A percentile compares a stretch with the other conserved stretches of the same genome.
phyloP scores from a whole-genome alignment of 2,113 vertebrate genomes.

The Dryoscopus gambensis region DNA sequence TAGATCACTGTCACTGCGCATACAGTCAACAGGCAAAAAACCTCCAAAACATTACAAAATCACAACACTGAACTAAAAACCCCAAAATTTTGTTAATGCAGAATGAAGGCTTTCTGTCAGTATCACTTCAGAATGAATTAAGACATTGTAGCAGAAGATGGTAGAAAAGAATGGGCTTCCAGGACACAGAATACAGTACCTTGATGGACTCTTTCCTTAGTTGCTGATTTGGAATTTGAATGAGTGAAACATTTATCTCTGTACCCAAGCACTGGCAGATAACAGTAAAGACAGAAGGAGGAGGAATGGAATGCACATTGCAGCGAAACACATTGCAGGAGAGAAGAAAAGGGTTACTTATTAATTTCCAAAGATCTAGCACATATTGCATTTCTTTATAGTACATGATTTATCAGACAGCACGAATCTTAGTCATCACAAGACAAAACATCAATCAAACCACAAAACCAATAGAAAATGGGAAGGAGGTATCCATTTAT shows the following conservation, averaged over 20 bases:
- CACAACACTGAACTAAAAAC: background rate
- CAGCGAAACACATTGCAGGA: constrained; percentile 67
- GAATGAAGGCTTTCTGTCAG: background rate
- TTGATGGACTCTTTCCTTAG: constrained; percentile 88
- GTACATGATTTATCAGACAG: constrained; percentile 55
- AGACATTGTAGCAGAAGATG: constrained; percentile 11
- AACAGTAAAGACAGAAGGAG: constrained; percentile 78
- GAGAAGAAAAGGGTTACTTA: constrained; percentile 71
- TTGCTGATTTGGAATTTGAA: constrained; percentile 86
- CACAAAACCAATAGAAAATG: constrained; percentile 43
- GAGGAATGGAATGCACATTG: constrained; percentile 73
- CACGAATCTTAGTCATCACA: constrained; percentile 37
- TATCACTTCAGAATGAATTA: constrained; percentile 6
- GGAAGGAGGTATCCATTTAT: constrained; percentile 47
- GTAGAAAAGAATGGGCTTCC: constrained; percentile 36
- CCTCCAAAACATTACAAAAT: background rate
- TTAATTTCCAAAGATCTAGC: constrained; percentile 63
- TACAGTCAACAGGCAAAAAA: background rate
- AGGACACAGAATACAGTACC: constrained; percentile 81
- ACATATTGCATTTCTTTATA: constrained; percentile 56
- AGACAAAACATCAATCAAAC: constrained; percentile 53
- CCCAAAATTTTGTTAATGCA: background rate
- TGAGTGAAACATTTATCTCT: constrained; percentile 96
- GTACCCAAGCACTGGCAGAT: constrained; percentile 90
- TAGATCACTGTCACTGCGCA: background rate